Evolutionary conservation across 2,113 vertebrate species (phyloP), one percentile per base, ranked within the genome.

Genomic region (Panthera uncia): DNA sequence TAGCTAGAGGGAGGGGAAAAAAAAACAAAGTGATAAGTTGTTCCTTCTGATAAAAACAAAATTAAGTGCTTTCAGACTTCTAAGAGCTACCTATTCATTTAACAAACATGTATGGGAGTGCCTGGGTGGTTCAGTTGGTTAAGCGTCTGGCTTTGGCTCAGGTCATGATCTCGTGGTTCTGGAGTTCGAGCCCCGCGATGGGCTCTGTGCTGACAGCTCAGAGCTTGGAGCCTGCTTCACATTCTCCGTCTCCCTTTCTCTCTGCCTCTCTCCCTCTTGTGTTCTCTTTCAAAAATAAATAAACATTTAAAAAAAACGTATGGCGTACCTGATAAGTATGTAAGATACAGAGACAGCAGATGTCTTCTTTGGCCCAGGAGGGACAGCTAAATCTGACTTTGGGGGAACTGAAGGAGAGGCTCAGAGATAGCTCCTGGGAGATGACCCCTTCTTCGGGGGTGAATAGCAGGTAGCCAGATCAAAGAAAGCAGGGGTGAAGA

Each of bases 71-170:
- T 95, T 92, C 52, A n/a, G 79, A 84, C 15, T 33, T 84, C 29
- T 85, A 89, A 68, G 69, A 93, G 66, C 7, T 91, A 86, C 27
- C 78, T 94, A 95, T 18, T 84, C 57, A 95, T 90, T 82, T 23
- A 95, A 71, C 12, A 80, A 79, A 76, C 27, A 55, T 16, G 38
- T 55, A 19, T 23, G 0, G 52, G 57, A 61, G 21, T 61, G 57
- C 57, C 57, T 61, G 57, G 57, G 21, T 61, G 57, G 57, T 21
- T 61, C 57, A 23, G 57, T 61, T 18, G 18, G 21, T 61, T 61
- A 61, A 61, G 57, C 2, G 21, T 61, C 57, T 3, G 57, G 23
- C 57, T 57, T 21, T 61, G 21, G 57, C 7, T 61, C 19, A 61
- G 21, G 57, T 61, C 21, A 61, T 25, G 57, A 61, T 61, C 21